Evolutionary conservation across 1,140 invertebrate genomes (phyloP), one percentile per base, ranked within the genome.

Genomic region (Nasonia giraulti): DNA sequence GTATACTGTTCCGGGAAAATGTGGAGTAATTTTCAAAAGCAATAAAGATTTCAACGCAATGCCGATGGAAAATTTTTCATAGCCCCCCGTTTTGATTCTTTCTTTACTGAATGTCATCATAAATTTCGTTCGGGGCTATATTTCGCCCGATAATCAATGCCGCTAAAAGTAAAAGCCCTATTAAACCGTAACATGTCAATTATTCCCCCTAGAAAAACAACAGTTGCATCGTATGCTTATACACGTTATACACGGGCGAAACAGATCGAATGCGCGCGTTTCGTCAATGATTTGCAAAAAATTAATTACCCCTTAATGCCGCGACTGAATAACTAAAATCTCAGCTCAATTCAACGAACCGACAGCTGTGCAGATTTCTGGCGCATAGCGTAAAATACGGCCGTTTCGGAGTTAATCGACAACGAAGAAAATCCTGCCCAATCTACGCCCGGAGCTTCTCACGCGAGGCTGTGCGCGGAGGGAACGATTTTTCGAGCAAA

Each of bases 211-310:
- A 14, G 14, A 68, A 66, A 66, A 79, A 20, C 20, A 66, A 68
- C n/a, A 55, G 50, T 55, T 55, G 50, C 5, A 44, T 80, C 20
- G 31, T 73, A 37, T 37, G 23, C 8, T 31, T 33, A 20, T 33
- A 31, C 1, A 27, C 27, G 20, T 20, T 20, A 20, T 55, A 20
- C 20, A n/a, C 17, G 4, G 4, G 55, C 55, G 55, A 6, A 71
- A 81, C 14, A 74, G 47, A 75, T 82, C 8, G 62, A 77, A 77
- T 44, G 44, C 31, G 27, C 23, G 12, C 23, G 20, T 73, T 79
- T 33, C 76, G 69, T 73, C 76, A 84, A 44, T 44, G 47, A 73
- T 23, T 68, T 3, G 82, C 62, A 84, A 84, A 79, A 84, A 84
- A 71, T 73, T 79, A 37, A 84, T 84, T 73, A 74, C 76, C 12